These are phyloP conservation scores for Andrena cerasifolii DNA, from an alignment of 1,140 invertebrate species.

Conservation along the genomic window DNA sequence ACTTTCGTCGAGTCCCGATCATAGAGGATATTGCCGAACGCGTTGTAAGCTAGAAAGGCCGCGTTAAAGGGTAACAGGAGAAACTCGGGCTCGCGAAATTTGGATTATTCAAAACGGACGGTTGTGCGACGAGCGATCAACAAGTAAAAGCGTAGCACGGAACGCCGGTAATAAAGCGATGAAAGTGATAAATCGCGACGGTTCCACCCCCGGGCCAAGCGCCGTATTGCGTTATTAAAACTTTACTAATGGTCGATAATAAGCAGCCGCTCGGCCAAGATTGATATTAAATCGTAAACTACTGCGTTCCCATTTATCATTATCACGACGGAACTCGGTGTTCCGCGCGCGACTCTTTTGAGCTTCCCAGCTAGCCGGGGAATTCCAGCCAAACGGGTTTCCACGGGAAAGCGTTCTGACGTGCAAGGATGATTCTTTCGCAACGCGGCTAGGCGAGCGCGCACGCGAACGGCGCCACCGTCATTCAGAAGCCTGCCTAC, in stretches of 20 bases:
- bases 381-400: constrained; percentile 48
- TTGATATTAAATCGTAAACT: constrained; percentile 75
- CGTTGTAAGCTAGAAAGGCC: no score
- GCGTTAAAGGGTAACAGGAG: no score
- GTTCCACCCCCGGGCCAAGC: constrained; percentile 54
- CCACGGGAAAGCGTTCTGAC: constrained; percentile 19
- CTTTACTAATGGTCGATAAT: constrained; percentile 72
- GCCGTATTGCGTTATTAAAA: constrained; percentile 71
- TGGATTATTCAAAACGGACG: no score
- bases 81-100: no score
- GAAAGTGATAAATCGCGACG: constrained; percentile 71
- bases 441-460: no score
- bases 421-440: neutral
- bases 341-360: constrained; percentile 41
- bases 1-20: no score
- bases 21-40: no score
- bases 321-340: constrained; percentile 64
- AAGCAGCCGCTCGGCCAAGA: constrained; percentile 64
- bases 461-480: no score
- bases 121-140: constrained; percentile 61
- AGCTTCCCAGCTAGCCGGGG: constrained; percentile 27
- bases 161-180: constrained; percentile 69
- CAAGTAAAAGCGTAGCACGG: constrained; percentile 64
- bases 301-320: constrained; percentile 71
- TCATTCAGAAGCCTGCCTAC: no score